Evolutionary conservation across 2,113 vertebrate species (phyloP), one percentile per base, ranked within the genome.

Genomic region (Syngnathus floridae): DNA sequence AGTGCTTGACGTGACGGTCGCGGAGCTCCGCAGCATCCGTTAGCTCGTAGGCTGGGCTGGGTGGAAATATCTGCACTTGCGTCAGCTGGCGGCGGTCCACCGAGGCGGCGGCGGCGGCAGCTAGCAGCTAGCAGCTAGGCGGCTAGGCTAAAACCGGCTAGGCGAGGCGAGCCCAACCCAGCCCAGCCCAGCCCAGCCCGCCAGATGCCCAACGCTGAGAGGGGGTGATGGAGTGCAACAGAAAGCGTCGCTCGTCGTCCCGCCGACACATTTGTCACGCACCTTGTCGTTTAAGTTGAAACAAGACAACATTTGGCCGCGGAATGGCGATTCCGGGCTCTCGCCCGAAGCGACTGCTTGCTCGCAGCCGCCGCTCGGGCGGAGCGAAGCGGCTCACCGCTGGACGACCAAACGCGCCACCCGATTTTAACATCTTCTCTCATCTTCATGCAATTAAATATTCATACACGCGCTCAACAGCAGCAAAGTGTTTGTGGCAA

Each of bases 31-130:
- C 80, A 75, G 72, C 81, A 82, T 84, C 83, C 70, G 16, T 77
- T 70, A 65, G 65, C 71, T 73, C 58, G 58, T 57, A 67, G 72
- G 61, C 64, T 72, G 77, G 64, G 83, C 66, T 36, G 81, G 82
- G 69, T 87, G 85, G 73, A 87, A 86, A 87, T 86, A 83, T 87
- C 85, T 84, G 84, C 88, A 88, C 87, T 88, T 81, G 82, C 85
- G 86, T 87, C 86, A 86, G 84, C 84, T 86, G 83, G 79, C 81
- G 64, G 74, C 37, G 75, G 70, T 80, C 76, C 81, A 78, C 69
- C 69, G 83, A 79, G 57, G 78, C 81, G 83, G 57, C 54, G 36
- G 55, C 40, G 22, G 22, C 22, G 22, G 22, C 22, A 22, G 22
- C 22, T 82, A 83, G 80, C 80, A 12, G 67, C 67, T 73, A 80